Conservation (phyloP, 2,113 vertebrate species). For the Triplophysa dalaica region DNA sequence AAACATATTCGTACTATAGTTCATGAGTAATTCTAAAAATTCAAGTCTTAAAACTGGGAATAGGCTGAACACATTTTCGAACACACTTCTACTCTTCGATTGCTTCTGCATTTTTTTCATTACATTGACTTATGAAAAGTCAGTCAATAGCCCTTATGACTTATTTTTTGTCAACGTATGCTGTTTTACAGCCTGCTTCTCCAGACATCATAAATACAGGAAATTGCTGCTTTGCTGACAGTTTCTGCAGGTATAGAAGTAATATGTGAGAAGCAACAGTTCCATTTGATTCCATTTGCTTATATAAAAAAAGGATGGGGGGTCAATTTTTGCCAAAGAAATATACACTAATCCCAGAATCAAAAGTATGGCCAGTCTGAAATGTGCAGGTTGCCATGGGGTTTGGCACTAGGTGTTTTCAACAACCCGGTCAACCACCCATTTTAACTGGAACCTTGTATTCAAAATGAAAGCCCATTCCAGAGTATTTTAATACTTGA, state of each 20-base stretch:
- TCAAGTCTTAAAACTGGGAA: background rate
- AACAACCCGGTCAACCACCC: too few relatives aligned
- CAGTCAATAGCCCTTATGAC: background rate
- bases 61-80: background rate
- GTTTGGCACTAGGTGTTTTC: too few relatives aligned
- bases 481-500: background rate
- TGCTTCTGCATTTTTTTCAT: background rate
- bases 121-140: background rate
- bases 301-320: background rate
- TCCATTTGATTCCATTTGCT: background rate
- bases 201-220: background rate
- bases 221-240: constrained; percentile 5
- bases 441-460: background rate
- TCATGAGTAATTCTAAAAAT: background rate
- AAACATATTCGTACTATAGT: too few relatives aligned
- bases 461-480: too few relatives aligned
- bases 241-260: constrained; percentile 1
- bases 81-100: background rate
- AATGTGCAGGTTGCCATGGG: background rate
- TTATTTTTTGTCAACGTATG: background rate
- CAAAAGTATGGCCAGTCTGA: background rate
- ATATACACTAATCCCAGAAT: background rate
- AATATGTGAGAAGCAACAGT: background rate
- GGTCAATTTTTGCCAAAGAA: background rate
- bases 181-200: background rate